Evolutionary conservation across 2,888 invertebrate species (phyloP).

Genomic region (Tanaodytes sp.): DNA sequence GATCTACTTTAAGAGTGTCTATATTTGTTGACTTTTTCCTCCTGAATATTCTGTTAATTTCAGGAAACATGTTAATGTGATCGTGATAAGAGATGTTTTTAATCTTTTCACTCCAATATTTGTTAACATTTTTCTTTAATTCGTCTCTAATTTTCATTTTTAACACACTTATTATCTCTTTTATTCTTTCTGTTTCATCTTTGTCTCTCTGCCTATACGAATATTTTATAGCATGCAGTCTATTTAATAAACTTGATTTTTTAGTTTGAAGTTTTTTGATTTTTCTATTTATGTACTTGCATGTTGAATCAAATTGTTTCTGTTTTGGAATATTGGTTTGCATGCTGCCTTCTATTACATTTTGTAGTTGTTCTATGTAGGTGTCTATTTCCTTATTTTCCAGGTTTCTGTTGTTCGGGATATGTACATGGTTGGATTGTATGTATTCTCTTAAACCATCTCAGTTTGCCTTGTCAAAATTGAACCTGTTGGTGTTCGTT

Average conservation of each 20-base stretch:
- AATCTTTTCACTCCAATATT: too few species aligned
- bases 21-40: too few species aligned
- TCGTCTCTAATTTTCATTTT: not conserved
- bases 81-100: too few species aligned
- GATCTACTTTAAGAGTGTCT: too few species aligned
- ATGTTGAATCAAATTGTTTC: not conserved
- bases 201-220: not conserved
- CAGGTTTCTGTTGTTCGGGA: slow-evolving; percentile 12
- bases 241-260: slow-evolving; percentile 9
- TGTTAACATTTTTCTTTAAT: too few species aligned
- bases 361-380: not conserved
- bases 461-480: slow-evolving; percentile 17
- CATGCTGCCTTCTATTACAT: not conserved
- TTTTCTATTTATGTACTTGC: slow-evolving; percentile 10
- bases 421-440: not conserved
- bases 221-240: slow-evolving; percentile 2
- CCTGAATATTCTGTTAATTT: too few species aligned
- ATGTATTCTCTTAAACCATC: not conserved
- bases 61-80: too few species aligned
- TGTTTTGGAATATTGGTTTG: not conserved
- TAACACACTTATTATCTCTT: not conserved
- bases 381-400: slow-evolving; percentile 16
- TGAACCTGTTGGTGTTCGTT: not conserved
- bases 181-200: not conserved
- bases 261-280: slow-evolving; percentile 2